Base-by-base conservation (phyloP, 2,888 invertebrate genomes). In the Leptogaster cylindrica region DNA sequence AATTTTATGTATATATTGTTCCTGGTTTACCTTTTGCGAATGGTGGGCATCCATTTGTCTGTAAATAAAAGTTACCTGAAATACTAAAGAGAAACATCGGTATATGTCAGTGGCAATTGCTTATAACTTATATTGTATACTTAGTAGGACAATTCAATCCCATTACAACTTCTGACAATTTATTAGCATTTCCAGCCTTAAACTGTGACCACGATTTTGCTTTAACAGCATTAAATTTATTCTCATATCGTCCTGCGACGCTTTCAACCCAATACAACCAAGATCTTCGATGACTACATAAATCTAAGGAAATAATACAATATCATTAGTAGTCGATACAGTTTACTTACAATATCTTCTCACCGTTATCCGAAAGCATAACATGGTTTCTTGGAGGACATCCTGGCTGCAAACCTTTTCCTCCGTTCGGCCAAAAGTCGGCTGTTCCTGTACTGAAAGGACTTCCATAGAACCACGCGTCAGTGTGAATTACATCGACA, bases 401-500 rank as follows among this genome's bases (percentile, higher is more conserved):
- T 0, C 86, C 86, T 0, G 87, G 87, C 71, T 87, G 87, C n/a
- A 83, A 75, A 63, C 84, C 82, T 72, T 82, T 83, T 1, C 87
- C 87, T 0, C 84, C 83, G 70, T 87, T 87, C 0, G 87, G 87
- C 87, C 86, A 87, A 77, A 87, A 87, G 73, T 87, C 87, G 0
- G 80, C 86, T 0, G 85, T 85, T 0, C 86, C 87, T 0, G 86
- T 85, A 12, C 79, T 76, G 1, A 84, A 82, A 0, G 86, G 86
- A 0, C 86, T 85, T 0, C 87, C 87, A 68, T 86, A 86, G 0
- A 83, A 80, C 25, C 86, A 86, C 0, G 86, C 86, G 72, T 89
- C 88, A 0, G 89, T 88, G 74, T 90, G 90, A 67, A 90, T 88
- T 3, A 89, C 84, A 76, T 89, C 87, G 1, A 87, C 87, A 46